Percentiles rank a stretch among this genome's conserved stretches.
phyloP scores from a whole-genome alignment of 1,140 invertebrate species.

The Brachionus rotundiformis region DNA sequence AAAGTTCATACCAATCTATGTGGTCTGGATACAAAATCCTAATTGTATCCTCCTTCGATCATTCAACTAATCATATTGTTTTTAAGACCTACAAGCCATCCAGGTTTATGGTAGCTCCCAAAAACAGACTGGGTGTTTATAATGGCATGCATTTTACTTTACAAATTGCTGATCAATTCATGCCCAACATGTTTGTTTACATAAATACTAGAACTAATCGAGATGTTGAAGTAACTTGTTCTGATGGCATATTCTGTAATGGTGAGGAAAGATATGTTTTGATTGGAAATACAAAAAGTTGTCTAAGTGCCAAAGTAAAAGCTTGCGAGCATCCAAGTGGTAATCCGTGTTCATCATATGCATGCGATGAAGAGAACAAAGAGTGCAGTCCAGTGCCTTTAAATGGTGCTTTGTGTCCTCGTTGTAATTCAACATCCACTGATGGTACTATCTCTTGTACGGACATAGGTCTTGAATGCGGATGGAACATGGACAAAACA shows the following conservation, averaged over 20 bases:
- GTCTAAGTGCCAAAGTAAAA: too few species aligned
- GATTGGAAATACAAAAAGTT: background rate
- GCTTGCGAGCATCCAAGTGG: too few species aligned
- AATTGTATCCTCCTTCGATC: background rate
- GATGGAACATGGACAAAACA: background rate
- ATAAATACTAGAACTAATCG: background rate
- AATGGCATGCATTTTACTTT: background rate
- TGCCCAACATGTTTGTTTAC: background rate
- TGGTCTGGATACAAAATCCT: background rate
- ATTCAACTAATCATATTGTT: background rate
- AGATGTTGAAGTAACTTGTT: background rate
- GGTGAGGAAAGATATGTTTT: background rate
- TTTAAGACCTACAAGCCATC: background rate
- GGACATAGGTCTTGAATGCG: background rate
- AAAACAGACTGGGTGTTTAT: background rate
- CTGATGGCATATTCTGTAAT: background rate
- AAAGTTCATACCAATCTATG: background rate
- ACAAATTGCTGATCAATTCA: background rate
- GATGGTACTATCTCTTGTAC: background rate
- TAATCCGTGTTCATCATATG: background rate
- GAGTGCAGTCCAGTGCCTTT: background rate
- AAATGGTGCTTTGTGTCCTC: background rate
- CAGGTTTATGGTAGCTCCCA: background rate
- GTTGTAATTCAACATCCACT: background rate
- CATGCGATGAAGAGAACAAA: background rate